Evolutionary conservation across 2,888 invertebrate species (phyloP), one percentile per base, ranked within the genome.

Genomic region (Venustoraphidia nigricollis): DNA sequence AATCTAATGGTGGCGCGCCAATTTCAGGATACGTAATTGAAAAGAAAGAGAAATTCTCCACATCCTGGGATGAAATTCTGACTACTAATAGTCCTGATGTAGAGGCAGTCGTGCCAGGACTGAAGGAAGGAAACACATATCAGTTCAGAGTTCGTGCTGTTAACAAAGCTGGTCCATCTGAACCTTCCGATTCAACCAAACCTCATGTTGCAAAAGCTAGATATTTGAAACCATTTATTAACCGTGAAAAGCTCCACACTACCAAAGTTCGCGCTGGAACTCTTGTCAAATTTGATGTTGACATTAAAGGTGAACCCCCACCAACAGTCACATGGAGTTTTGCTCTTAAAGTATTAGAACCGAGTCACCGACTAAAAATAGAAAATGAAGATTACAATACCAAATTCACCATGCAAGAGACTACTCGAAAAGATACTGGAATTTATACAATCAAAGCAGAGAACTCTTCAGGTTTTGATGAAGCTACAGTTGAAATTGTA

Each of bases 301-400:
- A 94, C 65, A 87, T 94, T 56, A 84, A 87, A 63, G 98, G 97
- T 62, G 97, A 98, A 71, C 98, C 98, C 45, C 86, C 92, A 60
- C 97, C 98, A 67, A 83, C 80, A 54, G 79, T 87, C 57, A 83
- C 81, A 8, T 93, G 92, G 92, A 78, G 73, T 52, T 79, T 84
- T 57, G 77, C 72, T 43, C 75, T 72, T 55, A 77, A 78, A 67
- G 75, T 76, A 52, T 66, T 91, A 49, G 81, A 84, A 60, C 78
- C 75, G 34, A 75, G 76, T 44, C 74, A 77, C 9, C 77, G 76
- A 46, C 63, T 80, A 6, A 88, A 86, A 59, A 79, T 96, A 54
- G 88, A 89, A 60, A 87, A 88, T 65, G 90, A 90, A 64, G 89
- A 94, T 62, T 90, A 96, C 69, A 86, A 89, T 62, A 92, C 95